These are phyloP conservation scores for Bombus terrestris DNA, from an alignment of 1,140 invertebrate genomes.

Conservation along the genomic window DNA sequence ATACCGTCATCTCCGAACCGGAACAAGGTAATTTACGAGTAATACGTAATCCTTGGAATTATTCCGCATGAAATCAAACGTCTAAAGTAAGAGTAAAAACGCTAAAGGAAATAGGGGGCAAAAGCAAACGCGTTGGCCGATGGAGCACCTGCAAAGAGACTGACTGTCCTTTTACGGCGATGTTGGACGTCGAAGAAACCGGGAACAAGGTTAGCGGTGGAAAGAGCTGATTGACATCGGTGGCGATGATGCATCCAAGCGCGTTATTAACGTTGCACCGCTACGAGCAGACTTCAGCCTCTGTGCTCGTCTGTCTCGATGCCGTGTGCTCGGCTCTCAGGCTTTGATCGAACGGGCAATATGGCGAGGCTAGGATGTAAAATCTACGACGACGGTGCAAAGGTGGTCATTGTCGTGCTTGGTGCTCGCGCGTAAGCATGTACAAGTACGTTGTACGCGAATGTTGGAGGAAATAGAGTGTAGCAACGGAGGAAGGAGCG, in stretches of 20 bases:
- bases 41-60: too few relatives aligned
- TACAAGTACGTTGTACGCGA: background rate
- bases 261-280: conserved; percentile 51
- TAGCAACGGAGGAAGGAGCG: background rate
- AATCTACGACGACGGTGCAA: conserved; percentile 27
- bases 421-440: background rate
- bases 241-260: conserved; percentile 41
- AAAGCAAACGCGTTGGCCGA: too few relatives aligned
- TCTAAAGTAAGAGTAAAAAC: too few relatives aligned
- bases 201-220: conserved; percentile 16
- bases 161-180: background rate
- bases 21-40: too few relatives aligned
- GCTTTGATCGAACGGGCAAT: conserved; percentile 58
- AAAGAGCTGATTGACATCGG: background rate
- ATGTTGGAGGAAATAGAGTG: too few relatives aligned
- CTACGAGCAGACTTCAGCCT: background rate
- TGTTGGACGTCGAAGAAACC: conserved; percentile 20
- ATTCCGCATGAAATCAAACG: too few relatives aligned
- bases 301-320: background rate
- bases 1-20: too few relatives aligned
- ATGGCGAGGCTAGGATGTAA: conserved; percentile 5
- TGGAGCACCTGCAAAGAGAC: background rate
- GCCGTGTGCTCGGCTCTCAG: conserved; percentile 49
- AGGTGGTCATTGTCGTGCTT: conserved; percentile 11
- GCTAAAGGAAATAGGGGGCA: too few relatives aligned